Evolutionary conservation across 2,888 invertebrate genomes (phyloP).

Genomic region (Cabera pusaria): DNA sequence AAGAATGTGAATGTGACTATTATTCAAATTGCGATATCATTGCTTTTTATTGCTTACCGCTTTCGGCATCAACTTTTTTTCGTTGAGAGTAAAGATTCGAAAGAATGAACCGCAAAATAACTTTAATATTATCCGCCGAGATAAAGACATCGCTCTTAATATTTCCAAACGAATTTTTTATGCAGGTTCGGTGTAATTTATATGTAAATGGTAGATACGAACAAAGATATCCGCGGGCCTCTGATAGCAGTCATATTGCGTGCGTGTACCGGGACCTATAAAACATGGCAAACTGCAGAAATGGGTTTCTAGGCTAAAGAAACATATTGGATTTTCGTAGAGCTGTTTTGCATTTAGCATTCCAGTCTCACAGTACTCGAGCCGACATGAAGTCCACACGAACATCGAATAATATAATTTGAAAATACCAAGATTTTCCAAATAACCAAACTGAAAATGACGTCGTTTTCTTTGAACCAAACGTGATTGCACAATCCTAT

Average conservation of each 20-base stretch:
- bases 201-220: conserved; percentile 13
- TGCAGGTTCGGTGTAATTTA: conserved; percentile 9
- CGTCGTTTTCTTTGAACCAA: neutral
- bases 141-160: conserved; percentile 21
- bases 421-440: neutral
- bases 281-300: conserved; percentile 17
- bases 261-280: conserved; percentile 18
- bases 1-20: conserved; percentile 35
- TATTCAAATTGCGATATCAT: conserved; percentile 36
- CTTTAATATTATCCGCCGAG: conserved; percentile 8
- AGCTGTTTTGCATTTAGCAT: conserved; percentile 30
- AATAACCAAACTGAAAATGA: neutral
- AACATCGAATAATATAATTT: conserved; percentile 5
- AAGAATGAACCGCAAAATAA: conserved; percentile 22
- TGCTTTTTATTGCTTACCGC: conserved; percentile 34
- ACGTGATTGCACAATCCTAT: neutral
- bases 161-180: conserved; percentile 9
- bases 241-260: conserved; percentile 21
- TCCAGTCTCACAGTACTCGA: conserved; percentile 33
- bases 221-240: conserved; percentile 14
- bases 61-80: conserved; percentile 24
- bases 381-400: conserved; percentile 20
- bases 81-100: conserved; percentile 21
- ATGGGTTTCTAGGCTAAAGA: conserved; percentile 22
- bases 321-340: conserved; percentile 34